phyloP scores from a whole-genome alignment of 2,888 invertebrate species.

The Agonopterix arenella region DNA sequence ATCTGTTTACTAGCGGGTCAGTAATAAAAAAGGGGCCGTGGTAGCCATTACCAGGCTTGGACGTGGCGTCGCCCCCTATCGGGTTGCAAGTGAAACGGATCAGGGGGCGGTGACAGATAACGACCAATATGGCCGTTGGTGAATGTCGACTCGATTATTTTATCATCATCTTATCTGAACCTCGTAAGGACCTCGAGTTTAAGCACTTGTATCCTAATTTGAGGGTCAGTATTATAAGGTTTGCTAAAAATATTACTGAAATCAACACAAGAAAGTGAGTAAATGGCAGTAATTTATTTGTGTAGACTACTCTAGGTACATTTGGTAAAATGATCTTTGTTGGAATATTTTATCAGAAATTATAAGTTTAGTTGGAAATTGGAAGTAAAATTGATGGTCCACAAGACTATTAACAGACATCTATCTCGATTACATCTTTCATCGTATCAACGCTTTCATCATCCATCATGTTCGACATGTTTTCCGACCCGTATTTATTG shows the following conservation, averaged over 20 bases:
- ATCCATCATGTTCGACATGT: slow-evolving; percentile 72
- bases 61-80: slow-evolving; percentile 71
- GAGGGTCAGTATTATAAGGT: background rate
- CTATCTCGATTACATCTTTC: slow-evolving; percentile 54
- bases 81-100: slow-evolving; percentile 73
- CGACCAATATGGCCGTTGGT: slow-evolving; percentile 64
- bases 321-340: background rate
- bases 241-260: background rate
- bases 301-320: no score
- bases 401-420: slow-evolving; percentile 36
- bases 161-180: slow-evolving; percentile 15
- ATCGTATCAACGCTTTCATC: slow-evolving; percentile 56
- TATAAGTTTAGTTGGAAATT: background rate
- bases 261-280: background rate
- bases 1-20: slow-evolving; percentile 77
- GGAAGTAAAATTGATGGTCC: slow-evolving; percentile 6
- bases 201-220: slow-evolving; percentile 9
- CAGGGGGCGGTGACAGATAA: slow-evolving; percentile 72
- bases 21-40: slow-evolving; percentile 74
- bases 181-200: background rate
- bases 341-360: background rate
- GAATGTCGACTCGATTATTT: slow-evolving; percentile 57
- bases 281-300: no score
- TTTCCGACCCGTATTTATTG: slow-evolving; percentile 65
- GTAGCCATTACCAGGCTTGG: slow-evolving; percentile 62